Conservation (phyloP, 2,797 vertebrate genomes). For the Spheniscus humboldti region DNA sequence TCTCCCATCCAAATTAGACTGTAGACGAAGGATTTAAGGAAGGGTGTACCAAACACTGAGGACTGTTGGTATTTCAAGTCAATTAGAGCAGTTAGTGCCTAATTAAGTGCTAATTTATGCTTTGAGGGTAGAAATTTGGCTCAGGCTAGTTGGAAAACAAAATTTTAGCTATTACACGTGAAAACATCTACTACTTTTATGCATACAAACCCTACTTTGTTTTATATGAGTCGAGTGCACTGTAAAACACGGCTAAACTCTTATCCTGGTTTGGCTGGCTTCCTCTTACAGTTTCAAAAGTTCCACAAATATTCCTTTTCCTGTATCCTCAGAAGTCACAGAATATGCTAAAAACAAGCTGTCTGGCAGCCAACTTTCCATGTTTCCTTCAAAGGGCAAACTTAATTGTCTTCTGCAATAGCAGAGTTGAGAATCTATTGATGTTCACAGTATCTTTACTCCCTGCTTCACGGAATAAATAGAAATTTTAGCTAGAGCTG, state of each 20-base stretch:
- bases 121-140: not conserved
- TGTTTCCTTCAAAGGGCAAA: not conserved
- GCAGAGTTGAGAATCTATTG: not conserved
- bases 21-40: not conserved
- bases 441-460: not conserved
- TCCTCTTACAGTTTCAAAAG: not conserved
- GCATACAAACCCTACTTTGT: not conserved
- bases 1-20: not conserved
- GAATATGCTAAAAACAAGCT: not conserved
- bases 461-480: not conserved
- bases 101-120: conserved; percentile 7
- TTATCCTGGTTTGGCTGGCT: not conserved
- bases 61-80: not conserved
- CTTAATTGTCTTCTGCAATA: not conserved
- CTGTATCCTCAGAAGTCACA: not conserved
- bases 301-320: not conserved
- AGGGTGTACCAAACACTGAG: not conserved
- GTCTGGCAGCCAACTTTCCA: not conserved
- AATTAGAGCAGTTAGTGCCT: not conserved
- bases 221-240: not conserved
- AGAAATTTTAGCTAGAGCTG: not conserved
- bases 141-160: not conserved
- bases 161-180: not conserved
- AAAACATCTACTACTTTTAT: not conserved
- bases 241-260: not conserved